These are phyloP conservation scores for Cyanoderma ruficeps DNA, from an alignment of 2,113 vertebrate species.

Conservation along the genomic window DNA sequence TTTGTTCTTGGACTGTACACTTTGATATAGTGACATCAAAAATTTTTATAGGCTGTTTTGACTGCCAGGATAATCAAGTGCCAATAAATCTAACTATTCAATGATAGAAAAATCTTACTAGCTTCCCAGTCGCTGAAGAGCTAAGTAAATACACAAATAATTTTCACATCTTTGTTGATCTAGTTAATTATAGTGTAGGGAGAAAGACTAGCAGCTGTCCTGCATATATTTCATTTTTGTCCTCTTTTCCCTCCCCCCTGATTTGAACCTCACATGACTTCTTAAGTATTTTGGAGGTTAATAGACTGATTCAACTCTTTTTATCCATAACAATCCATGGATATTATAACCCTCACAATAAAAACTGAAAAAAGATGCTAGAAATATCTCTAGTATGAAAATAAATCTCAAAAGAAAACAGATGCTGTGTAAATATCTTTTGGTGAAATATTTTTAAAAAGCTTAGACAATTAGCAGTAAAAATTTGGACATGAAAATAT, in stretches of 20 bases:
- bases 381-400: not conserved
- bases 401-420: conserved; percentile 4
- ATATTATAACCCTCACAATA: not conserved
- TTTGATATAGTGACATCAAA: not conserved
- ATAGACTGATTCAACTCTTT: not conserved
- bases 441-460: not conserved
- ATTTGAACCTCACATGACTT: not conserved
- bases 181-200: not conserved
- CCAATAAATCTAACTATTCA: not conserved
- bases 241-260: not conserved
- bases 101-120: not conserved
- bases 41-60: not conserved
- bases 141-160: not conserved
- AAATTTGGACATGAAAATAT: not conserved
- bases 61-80: not conserved
- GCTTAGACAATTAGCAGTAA: not conserved
- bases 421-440: not conserved
- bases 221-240: not conserved
- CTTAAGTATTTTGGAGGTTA: not conserved
- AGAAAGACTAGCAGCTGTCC: not conserved
- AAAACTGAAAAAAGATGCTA: not conserved
- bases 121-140: not conserved
- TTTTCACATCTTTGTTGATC: not conserved
- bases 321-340: not conserved
- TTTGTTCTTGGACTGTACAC: not conserved